phyloP scores from a whole-genome alignment of 1,140 invertebrate genomes.

The Lysiphlebus fabarum region DNA sequence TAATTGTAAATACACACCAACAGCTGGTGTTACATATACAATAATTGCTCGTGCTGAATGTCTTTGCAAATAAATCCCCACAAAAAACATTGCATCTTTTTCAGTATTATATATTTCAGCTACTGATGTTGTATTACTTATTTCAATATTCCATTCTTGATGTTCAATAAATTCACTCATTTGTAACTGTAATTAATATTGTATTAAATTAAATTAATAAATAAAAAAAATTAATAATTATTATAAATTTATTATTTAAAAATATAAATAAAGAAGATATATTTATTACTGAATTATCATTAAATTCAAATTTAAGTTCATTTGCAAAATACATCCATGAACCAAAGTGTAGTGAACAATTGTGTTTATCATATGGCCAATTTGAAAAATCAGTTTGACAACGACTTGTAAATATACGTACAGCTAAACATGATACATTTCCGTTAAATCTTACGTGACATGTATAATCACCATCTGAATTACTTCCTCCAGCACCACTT shows the following conservation, averaged over 20 bases:
- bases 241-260: neutral
- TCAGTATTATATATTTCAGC: constrained; percentile 44
- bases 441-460: constrained; percentile 37
- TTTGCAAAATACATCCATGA: constrained; percentile 61
- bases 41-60: constrained; percentile 42
- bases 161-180: constrained; percentile 22
- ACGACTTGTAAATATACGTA: constrained; percentile 35
- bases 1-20: constrained; percentile 44
- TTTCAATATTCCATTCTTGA: constrained; percentile 27
- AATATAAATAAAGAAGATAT: neutral
- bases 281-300: constrained; percentile 32
- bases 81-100: constrained; percentile 51
- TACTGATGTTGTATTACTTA: constrained; percentile 23
- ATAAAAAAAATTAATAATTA: constrained; percentile 7
- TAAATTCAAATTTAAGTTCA: constrained; percentile 56
- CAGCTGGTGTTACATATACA: constrained; percentile 49
- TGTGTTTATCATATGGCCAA: constrained; percentile 51
- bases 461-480: too few relatives aligned
- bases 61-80: constrained; percentile 50
- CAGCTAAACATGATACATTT: constrained; percentile 35
- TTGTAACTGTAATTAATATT: constrained; percentile 19
- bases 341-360: constrained; percentile 44
- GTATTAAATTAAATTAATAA: constrained; percentile 17
- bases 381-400: constrained; percentile 42
- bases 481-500: neutral